A percentile compares a stretch with the other conserved stretches of the same genome.
Evolutionary conservation across 1,140 invertebrate genomes (phyloP).

Genomic region (Octopus bimaculoides): DNA sequence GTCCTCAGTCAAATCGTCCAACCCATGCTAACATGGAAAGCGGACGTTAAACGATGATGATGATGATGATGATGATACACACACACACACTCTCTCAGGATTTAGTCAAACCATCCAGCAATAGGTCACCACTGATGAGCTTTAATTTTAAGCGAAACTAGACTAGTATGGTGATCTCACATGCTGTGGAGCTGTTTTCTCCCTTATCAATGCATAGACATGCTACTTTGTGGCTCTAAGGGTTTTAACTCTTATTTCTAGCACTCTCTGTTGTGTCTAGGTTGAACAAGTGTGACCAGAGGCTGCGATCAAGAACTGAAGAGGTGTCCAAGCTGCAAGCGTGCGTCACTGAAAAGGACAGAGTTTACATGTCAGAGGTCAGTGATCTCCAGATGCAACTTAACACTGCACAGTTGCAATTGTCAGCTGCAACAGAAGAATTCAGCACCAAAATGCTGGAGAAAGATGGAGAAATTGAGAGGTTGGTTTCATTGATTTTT

Average conservation of each 20-base stretch:
- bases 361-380: conserved; percentile 31
- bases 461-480: conserved; percentile 49
- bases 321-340: conserved; percentile 41
- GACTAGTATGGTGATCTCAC: not conserved
- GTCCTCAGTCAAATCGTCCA: too few relatives aligned
- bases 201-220: not conserved
- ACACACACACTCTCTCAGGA: not conserved
- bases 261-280: not conserved
- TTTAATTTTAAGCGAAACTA: not conserved
- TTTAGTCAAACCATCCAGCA: not conserved
- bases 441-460: conserved; percentile 40
- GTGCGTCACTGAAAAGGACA: conserved; percentile 46
- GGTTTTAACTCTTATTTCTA: too few relatives aligned
- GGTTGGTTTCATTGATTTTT: conserved; percentile 22
- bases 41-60: too few relatives aligned
- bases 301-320: conserved; percentile 34
- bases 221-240: not conserved
- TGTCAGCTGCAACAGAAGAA: conserved; percentile 42
- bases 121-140: not conserved
- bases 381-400: conserved; percentile 35
- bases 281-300: not conserved
- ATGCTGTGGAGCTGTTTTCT: not conserved
- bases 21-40: too few relatives aligned
- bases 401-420: conserved; percentile 41
- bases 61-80: too few relatives aligned